Evolutionary conservation across 1,140 invertebrate genomes (phyloP), one percentile per base, ranked within the genome.

Genomic region (Andricus grossulariae): DNA sequence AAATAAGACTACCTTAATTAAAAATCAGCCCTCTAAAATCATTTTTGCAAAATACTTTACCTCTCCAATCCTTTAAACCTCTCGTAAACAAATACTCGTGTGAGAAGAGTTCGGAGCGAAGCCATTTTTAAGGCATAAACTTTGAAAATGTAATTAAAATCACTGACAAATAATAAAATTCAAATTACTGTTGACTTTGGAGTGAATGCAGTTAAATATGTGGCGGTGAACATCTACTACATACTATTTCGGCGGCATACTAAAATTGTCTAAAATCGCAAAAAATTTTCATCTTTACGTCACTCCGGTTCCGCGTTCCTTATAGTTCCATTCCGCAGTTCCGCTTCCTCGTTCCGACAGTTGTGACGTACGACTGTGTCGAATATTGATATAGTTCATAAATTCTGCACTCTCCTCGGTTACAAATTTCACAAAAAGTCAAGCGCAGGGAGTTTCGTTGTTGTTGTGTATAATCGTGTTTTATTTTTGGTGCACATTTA

Each of bases 101-200:
- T 50, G 13, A 55, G 0, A 32, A 80, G n/a, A 16, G 21, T 50
- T 55, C 52, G 21, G 13, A 77, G 13, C 32, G 70, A 72, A 45
- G 73, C 52, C 79, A 80, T 80, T 72, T 72, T 54, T 11, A 50
- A 57, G 19, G 50, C 39, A 50, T 0, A 49, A 50, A 60, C 18
- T 11, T 50, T 12, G 18, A 54, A 54, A 51, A 10, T 45, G 10
- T 11, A 45, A 45, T 45, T 1, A 45, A 45, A 10, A 45, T 7
- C 6, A 8, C 0, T 45, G 39, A 45, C 10, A 45, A 45, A 45
- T 45, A 45, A 45, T 45, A 11, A 45, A 45, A 45, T 1, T 11
- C 10, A 45, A 45, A 45, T 45, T 11, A 45, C 39, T 45, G 39
- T 45, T 45, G 8, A 45, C 39, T 45, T 45, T 45, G 0, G 7